Evolutionary conservation across 2,888 invertebrate genomes (phyloP).

Genomic region (Cantharis flavilabris): DNA sequence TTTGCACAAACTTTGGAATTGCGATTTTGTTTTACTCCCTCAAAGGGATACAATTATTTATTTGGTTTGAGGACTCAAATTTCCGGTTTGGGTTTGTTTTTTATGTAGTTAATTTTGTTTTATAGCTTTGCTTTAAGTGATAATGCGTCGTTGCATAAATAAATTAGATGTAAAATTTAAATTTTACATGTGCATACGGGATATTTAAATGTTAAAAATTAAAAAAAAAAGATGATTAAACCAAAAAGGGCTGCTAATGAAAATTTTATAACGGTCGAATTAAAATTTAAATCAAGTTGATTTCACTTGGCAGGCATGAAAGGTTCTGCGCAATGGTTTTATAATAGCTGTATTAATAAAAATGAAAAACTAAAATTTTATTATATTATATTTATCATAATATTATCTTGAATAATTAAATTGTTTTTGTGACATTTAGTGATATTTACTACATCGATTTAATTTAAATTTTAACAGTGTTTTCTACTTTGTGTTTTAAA

Average conservation of each 20-base stretch:
- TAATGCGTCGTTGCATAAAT: no score
- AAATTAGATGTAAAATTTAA: no score
- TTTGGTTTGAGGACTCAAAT: no score
- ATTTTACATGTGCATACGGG: no score
- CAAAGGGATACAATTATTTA: no score
- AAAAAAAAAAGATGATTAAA: no score
- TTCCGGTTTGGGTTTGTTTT: no score
- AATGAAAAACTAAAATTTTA: neutral
- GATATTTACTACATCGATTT: neutral
- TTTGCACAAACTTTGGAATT: no score
- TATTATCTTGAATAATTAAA: neutral
- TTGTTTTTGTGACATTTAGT: neutral
- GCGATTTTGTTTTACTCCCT: no score
- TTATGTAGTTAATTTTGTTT: no score
- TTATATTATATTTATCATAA: neutral
- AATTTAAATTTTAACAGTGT: neutral
- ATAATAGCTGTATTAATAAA: neutral
- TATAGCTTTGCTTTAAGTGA: no score
- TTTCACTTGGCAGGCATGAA: neutral
- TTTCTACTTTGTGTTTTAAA: neutral
- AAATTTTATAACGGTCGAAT: neutral
- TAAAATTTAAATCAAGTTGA: neutral
- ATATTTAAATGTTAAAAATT: no score
- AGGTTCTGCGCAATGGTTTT: neutral
- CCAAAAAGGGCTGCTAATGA: neutral